A percentile compares a stretch with the other conserved stretches of the same genome.
phyloP scores from a whole-genome alignment of 2,113 vertebrate genomes.

The Chaetorhynchus papuensis region DNA sequence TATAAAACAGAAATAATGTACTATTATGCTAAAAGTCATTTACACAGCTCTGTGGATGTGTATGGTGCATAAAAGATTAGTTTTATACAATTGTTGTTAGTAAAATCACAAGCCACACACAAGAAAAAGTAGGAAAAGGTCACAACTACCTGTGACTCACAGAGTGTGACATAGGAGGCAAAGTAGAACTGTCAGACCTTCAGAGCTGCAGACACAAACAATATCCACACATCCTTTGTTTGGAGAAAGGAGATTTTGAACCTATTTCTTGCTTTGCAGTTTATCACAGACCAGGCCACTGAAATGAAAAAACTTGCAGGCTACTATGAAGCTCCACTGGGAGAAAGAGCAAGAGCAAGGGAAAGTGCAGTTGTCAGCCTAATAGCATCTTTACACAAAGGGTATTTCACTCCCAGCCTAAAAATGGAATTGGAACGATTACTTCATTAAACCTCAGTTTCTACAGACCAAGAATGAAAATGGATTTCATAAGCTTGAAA shows the following conservation, averaged over 20 bases:
- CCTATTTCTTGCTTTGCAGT: neutral
- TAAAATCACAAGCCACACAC: neutral
- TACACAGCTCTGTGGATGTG: neutral
- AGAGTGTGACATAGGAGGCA: neutral
- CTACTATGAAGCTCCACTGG: constrained; percentile 10
- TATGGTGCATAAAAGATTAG: neutral
- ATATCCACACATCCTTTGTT: neutral
- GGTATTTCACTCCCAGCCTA: neutral
- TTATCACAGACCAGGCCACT: neutral
- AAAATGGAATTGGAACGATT: constrained; percentile 39
- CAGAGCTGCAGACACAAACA: neutral
- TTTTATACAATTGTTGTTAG: neutral
- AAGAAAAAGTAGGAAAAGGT: neutral
- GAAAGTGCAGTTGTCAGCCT: constrained; percentile 10
- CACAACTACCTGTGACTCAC: neutral
- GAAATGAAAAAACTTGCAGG: constrained; percentile 32
- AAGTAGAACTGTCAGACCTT: neutral
- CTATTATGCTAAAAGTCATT: neutral
- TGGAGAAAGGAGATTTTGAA: neutral
- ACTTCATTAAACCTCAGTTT: constrained; percentile 62
- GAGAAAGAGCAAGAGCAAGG: constrained; percentile 28
- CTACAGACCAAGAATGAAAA: constrained; percentile 64
- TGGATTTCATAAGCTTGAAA: constrained; percentile 66
- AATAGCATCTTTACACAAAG: neutral
- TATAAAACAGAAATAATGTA: neutral